Evolutionary conservation across 2,113 vertebrate species (phyloP).

Genomic region (Seriola rivoliana): DNA sequence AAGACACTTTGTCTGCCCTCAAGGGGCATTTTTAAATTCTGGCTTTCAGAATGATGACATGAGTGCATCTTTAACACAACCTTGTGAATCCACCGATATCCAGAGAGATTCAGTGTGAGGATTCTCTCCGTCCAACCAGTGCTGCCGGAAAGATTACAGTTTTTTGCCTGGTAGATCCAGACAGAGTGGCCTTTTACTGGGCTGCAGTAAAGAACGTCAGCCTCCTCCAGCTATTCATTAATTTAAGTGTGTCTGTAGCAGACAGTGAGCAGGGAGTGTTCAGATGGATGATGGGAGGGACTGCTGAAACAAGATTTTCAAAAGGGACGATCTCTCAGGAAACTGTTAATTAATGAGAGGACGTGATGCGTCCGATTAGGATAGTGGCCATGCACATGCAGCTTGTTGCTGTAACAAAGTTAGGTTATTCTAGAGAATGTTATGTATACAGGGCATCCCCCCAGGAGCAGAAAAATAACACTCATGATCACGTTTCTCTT

Average conservation of each 20-base stretch:
- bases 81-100: conserved; percentile 15
- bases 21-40: conserved; percentile 8
- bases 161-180: conserved; percentile 56
- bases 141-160: too few species aligned
- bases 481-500: too few species aligned
- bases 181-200: conserved; percentile 73
- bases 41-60: conserved; percentile 3
- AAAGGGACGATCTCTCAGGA: conserved; percentile 52
- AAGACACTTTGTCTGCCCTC: conserved; percentile 28
- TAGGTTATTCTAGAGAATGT: not conserved
- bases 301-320: conserved; percentile 72
- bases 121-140: too few species aligned
- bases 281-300: conserved; percentile 60
- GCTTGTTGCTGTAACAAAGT: conserved; percentile 3
- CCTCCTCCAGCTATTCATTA: conserved; percentile 80
- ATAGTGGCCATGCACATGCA: conserved; percentile 6
- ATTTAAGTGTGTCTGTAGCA: conserved; percentile 79
- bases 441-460: too few species aligned
- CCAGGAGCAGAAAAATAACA: too few species aligned
- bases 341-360: conserved; percentile 63
- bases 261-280: conserved; percentile 52
- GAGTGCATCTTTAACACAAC: conserved; percentile 31
- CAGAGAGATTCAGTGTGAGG: too few species aligned
- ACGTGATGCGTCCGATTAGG: conserved; percentile 50
- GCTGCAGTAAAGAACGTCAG: conserved; percentile 69